Evolutionary conservation across 2,113 vertebrate species (phyloP).

Genomic region (Vidua chalybeata): DNA sequence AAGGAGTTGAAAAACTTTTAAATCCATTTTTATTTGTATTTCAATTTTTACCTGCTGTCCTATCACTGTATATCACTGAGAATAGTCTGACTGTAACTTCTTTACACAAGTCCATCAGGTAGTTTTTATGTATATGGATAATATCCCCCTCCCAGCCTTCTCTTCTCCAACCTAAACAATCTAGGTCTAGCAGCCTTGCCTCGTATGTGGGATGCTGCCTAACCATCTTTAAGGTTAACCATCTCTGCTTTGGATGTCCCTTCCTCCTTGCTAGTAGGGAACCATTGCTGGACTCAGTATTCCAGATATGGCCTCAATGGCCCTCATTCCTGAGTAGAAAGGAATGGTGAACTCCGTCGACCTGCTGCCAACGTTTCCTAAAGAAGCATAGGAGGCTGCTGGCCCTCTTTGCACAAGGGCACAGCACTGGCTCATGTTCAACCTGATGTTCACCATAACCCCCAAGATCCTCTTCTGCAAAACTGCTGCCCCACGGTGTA

Average conservation of each 20-base stretch:
- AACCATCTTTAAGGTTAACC: not conserved
- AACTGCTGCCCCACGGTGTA: not conserved
- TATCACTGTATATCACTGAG: not conserved
- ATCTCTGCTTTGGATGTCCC: fast-evolving
- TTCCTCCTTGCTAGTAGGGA: not conserved
- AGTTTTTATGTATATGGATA: not conserved
- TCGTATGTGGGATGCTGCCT: not conserved
- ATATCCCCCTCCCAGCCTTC: not conserved
- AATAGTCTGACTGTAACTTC: not conserved
- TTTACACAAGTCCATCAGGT: not conserved
- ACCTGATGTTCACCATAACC: not conserved
- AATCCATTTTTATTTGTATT: not conserved
- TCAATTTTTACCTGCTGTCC: not conserved
- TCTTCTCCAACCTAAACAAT: not conserved
- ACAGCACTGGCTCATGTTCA: not conserved
- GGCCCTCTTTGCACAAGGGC: not conserved
- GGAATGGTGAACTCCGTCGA: not conserved
- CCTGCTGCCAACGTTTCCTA: not conserved
- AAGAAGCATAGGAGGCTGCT: not conserved
- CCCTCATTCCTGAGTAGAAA: not conserved
- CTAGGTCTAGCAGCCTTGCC: not conserved
- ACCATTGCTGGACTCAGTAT: not conserved
- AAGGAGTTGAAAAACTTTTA: not conserved
- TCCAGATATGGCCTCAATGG: not conserved
- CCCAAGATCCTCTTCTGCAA: not conserved